Base-by-base conservation (phyloP, 1,140 invertebrate species). In the Brachionus plicatilis region DNA sequence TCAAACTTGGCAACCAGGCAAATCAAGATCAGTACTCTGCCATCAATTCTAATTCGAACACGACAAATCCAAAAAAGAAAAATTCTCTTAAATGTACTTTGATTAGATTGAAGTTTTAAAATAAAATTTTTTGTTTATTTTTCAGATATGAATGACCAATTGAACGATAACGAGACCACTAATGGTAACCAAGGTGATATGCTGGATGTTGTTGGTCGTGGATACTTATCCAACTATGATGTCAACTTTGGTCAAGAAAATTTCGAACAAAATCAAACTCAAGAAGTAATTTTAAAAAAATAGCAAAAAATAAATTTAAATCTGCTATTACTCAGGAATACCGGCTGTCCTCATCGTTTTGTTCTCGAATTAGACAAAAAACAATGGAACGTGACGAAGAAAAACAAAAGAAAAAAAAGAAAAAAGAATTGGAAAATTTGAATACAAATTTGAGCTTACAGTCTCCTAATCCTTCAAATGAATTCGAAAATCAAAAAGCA, bases 311-410 rank as follows among this genome's bases (percentile, higher is more conserved):
- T n/a, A n/a, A 24, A 24, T 65, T 65, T 65, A 24, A 66, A 66
- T 27, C 8, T 14, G 27, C 17, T 68, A 29, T n/a, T 33, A 6
- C 8, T 3, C 4, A 76, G 53, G 76, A 60, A 14, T 60, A 37
- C 17, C 27, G 50, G 17, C 20, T 83, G n/a, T 83, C 82, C 5
- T 33, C 37, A 9, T 83, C 82, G 29, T 72, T 83, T 56, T 66
- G 68, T 12, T 43, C 20, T 33, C 82, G 82, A 50, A 14, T 83
- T 24, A 68, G 37, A 47, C 82, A 83, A 83, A 83, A 83, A 72
- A 83, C 82, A 27, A 56, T 50, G 24, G 76, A 83, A 83, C 50
- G 68, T 37, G 68, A 70, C n/a, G 82, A 83, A 45, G 60, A 83
- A 56, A 83, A 72, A 72, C 79, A 82, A 20, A 60, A 68, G 37